A percentile compares a stretch with the other conserved stretches of the same genome.
Conservation (phyloP, 2,888 invertebrate genomes). For the Campopleginae sp. region DNA sequence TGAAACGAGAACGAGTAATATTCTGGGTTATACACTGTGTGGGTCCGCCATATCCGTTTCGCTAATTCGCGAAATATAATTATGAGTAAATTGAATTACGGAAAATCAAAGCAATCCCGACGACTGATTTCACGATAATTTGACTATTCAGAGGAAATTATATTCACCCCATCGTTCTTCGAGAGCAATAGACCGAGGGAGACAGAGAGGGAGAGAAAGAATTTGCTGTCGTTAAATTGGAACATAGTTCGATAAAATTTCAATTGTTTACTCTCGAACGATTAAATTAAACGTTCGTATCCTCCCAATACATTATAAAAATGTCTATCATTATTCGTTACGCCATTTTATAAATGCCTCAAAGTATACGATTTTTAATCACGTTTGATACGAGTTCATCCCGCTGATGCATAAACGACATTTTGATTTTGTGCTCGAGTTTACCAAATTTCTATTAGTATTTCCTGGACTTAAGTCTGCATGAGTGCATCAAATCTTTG, state of each 20-base stretch:
- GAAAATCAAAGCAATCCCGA: constrained; percentile 4
- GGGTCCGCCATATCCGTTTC: neutral
- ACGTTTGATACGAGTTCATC: neutral
- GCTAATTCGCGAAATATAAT: neutral
- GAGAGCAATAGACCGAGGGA: neutral
- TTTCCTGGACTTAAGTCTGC: neutral
- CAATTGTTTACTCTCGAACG: neutral
- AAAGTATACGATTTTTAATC: neutral
- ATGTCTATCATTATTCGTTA: neutral
- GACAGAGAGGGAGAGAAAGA: neutral
- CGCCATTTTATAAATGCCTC: neutral
- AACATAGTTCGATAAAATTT: neutral
- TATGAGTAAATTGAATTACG: neutral
- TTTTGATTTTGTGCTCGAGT: neutral
- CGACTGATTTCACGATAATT: neutral
- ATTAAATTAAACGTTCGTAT: neutral
- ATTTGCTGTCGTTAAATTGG: neutral
- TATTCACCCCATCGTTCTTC: neutral
- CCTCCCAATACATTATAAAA: neutral
- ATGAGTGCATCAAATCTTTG: constrained; percentile 3
- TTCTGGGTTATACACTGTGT: neutral
- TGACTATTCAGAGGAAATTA: neutral
- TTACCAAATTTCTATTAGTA: neutral
- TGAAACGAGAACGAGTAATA: neutral
- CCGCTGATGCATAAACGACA: neutral